These are phyloP conservation scores for Holothuria leucospilota DNA, from an alignment of 53 echinoderm and acorn worm species.

Conservation along the genomic window DNA sequence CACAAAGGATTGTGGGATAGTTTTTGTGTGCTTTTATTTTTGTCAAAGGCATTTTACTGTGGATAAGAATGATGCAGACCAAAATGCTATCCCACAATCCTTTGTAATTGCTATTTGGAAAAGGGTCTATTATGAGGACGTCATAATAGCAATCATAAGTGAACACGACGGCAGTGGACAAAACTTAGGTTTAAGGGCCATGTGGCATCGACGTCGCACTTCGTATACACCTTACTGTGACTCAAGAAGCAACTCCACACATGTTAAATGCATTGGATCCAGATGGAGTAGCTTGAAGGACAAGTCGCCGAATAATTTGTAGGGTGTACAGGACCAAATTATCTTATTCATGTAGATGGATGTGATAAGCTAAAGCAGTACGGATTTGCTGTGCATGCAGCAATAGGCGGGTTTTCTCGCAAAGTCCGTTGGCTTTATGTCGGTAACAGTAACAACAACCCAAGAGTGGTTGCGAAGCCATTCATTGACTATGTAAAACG, in stretches of 20 bases:
- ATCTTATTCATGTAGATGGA: conserved; percentile 18
- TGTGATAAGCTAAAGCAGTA: conserved; percentile 5
- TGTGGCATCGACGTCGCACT: conserved; percentile 22
- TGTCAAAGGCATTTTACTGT: too few species aligned
- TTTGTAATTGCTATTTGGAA: too few species aligned
- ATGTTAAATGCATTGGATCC: conserved; percentile 3
- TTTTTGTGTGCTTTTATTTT: too few species aligned
- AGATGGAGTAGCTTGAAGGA: conserved; percentile 11
- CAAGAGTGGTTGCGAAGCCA: not conserved
- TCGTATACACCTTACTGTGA: not conserved
- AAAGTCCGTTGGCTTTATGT: not conserved
- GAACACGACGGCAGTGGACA: conserved; percentile 9
- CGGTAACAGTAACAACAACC: conserved; percentile 6
- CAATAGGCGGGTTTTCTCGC: conserved; percentile 36
- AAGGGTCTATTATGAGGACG: not conserved
- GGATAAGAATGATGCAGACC: too few species aligned
- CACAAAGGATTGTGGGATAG: too few species aligned
- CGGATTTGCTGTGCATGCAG: conserved; percentile 16
- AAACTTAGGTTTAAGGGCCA: conserved; percentile 19
- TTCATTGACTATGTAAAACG: not conserved
- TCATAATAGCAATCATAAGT: not conserved
- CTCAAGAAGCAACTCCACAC: not conserved
- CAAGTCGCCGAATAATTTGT: not conserved
- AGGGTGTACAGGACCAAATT: conserved; percentile 14
- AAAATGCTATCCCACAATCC: too few species aligned